Base-by-base conservation (phyloP, 2,888 invertebrate genomes). In the Eupithecia pulchellata region DNA sequence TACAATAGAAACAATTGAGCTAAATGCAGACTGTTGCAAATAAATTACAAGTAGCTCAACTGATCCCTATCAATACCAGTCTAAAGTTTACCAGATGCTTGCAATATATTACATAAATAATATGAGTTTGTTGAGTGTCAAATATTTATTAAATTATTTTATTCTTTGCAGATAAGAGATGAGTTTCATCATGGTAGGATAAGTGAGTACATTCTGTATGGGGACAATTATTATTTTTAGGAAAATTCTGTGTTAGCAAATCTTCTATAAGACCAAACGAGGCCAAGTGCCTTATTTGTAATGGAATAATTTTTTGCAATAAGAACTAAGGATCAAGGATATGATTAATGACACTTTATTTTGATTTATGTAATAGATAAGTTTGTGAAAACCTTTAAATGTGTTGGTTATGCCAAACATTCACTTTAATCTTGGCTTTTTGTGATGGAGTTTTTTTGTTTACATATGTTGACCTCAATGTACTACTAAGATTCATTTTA, bases 191-290 rank as follows among this genome's bases (percentile, higher is more conserved):
- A 64, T 20, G 30, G 47, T n/a, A 58, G 57, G 52, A 39, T 62
- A 52, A 58, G 58, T 65, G 58, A 42, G 58, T 74, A 69, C 52
- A 74, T 64, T 68, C 52, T 39, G 62, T 74, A 64, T 74, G 39
- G 63, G 62, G 30, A 58, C 52, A 39, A 25, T 57, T 57, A 42
- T 61, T 34, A 65, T 36, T 32, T 34, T 20, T 34, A 60, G 8
- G 32, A n/a, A 32, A 25, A 61, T 58, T 61, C 60, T 32, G 34
- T 61, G 60, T 34, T 61, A 34, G 25, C 25, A n/a, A 8, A 25
- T 32, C 17, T 8, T n/a, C 34, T 52, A 2, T 47, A 47, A 0
- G 39, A 39, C 9, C n/a, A 47, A 36, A 32, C 32, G 13, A 61
- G 34, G 61, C 25, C 4, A n/a, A 30, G 32, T 34, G 32, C 20